Conservation (phyloP, 2,888 invertebrate genomes). For the Deilephila elpenor region DNA sequence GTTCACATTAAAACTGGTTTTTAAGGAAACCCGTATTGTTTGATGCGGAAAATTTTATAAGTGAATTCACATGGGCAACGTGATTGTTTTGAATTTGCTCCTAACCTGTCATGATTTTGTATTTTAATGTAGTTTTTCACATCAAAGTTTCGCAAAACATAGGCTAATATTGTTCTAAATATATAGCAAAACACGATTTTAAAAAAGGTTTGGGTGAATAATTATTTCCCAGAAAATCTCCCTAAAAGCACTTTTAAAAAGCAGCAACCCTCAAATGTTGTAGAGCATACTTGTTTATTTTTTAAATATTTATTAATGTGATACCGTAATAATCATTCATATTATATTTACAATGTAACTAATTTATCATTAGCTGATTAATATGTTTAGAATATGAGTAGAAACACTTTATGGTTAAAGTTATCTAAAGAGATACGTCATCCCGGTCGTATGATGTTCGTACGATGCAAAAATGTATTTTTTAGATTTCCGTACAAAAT, state of each 20-base stretch:
- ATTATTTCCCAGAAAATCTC: neutral
- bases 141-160: neutral
- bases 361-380: neutral
- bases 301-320: neutral
- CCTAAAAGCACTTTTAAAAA: neutral
- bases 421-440: slow-evolving; percentile 55
- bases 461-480: slow-evolving; percentile 43
- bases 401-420: slow-evolving; percentile 19
- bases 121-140: neutral
- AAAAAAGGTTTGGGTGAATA: neutral
- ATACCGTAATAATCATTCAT: neutral
- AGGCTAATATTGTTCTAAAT: neutral
- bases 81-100: neutral
- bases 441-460: slow-evolving; percentile 61
- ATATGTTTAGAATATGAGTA: neutral
- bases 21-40: neutral
- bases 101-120: neutral
- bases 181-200: neutral
- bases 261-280: neutral
- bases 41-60: neutral
- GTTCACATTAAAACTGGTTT: neutral
- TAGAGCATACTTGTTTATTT: neutral
- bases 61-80: neutral
- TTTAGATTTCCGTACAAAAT: slow-evolving; percentile 34
- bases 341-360: neutral